Percentiles rank a stretch among this genome's conserved stretches.
Conservation (phyloP, 2,113 vertebrate genomes). For the Chionomys nivalis region DNA sequence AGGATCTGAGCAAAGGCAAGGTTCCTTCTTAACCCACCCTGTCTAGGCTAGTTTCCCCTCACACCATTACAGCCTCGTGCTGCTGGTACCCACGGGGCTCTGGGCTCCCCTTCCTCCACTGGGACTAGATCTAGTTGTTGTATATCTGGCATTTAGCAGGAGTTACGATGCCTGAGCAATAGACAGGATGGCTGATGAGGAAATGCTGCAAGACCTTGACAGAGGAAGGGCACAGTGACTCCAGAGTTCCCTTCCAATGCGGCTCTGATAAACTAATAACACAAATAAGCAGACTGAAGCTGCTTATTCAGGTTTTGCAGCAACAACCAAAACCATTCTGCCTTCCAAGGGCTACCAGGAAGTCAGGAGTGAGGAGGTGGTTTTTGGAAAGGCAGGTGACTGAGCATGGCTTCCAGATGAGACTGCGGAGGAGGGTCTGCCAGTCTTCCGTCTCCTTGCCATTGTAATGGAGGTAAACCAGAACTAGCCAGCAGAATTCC, state of each 20-base stretch:
- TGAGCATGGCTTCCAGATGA: not conserved
- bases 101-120: fast-evolving
- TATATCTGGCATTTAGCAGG: not conserved
- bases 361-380: not conserved
- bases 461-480: not conserved
- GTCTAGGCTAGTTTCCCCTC: not conserved
- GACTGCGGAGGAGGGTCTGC: not conserved
- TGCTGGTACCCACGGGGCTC: not conserved
- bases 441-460: not conserved
- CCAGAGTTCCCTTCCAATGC: not conserved
- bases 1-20: not conserved
- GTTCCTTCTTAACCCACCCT: fast-evolving
- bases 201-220: not conserved
- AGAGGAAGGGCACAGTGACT: not conserved
- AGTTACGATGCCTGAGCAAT: too few relatives aligned
- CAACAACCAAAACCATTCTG: not conserved
- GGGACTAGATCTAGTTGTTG: not conserved
- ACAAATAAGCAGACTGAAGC: not conserved
- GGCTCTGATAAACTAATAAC: not conserved
- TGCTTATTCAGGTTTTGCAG: not conserved
- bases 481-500: not conserved
- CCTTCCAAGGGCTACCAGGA: not conserved
- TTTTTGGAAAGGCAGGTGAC: not conserved
- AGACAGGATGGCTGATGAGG: not conserved
- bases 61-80: not conserved